Conservation (phyloP, 1,140 invertebrate genomes). For the Macrostomum lignano region DNA sequence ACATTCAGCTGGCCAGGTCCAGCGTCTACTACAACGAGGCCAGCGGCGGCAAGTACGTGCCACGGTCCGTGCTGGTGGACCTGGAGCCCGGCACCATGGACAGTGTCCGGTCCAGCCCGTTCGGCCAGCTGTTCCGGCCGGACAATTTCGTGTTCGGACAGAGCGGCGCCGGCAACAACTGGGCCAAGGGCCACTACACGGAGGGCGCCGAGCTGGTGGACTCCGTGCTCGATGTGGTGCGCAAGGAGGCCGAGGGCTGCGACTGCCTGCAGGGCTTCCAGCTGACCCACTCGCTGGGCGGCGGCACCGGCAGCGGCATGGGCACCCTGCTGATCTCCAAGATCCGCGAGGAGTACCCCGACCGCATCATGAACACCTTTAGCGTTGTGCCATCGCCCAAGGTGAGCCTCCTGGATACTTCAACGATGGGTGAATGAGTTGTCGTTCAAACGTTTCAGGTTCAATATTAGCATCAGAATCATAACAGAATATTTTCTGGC, state of each 20-base stretch:
- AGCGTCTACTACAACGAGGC: conserved; percentile 71
- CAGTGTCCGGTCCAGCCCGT: conserved; percentile 51
- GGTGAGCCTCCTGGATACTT: conserved; percentile 10
- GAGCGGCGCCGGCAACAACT: conserved; percentile 4
- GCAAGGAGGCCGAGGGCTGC: conserved; percentile 40
- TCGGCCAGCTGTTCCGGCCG: conserved; percentile 55
- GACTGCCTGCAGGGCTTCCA: conserved; percentile 4
- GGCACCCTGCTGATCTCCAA: not conserved
- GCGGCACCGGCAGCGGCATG: conserved; percentile 1
- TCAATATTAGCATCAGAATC: no score
- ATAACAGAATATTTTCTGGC: no score
- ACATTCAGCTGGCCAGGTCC: conserved; percentile 52
- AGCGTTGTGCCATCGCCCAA: conserved; percentile 28
- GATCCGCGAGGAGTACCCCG: conserved; percentile 11
- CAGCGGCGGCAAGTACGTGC: conserved; percentile 27
- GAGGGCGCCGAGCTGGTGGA: conserved; percentile 12
- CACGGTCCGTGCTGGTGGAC: conserved; percentile 48
- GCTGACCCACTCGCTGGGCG: conserved; percentile 7
- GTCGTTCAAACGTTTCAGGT: no score
- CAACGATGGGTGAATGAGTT: no score
- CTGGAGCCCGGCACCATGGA: conserved; percentile 70
- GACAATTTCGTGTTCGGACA: conserved; percentile 37
- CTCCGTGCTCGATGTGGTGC: conserved; percentile 15
- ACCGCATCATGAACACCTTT: conserved; percentile 29
- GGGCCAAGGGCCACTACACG: conserved; percentile 4